Conservation (phyloP, 2,888 invertebrate genomes). For the Acronicta alni region DNA sequence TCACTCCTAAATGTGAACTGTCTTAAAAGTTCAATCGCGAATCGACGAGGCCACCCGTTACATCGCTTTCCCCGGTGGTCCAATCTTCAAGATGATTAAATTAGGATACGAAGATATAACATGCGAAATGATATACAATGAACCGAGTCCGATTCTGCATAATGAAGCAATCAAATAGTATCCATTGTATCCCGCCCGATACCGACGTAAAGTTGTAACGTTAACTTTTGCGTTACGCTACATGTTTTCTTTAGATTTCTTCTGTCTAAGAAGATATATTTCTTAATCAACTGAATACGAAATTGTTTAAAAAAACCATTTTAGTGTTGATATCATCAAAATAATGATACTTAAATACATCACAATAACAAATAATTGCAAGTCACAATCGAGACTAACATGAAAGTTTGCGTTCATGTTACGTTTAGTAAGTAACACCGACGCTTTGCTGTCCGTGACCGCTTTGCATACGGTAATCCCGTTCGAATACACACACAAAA, state of each 20-base stretch:
- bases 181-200: slow-evolving; percentile 75
- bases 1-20: slow-evolving; percentile 70
- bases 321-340: background rate
- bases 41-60: slow-evolving; percentile 79
- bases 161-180: slow-evolving; percentile 88
- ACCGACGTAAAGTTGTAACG: slow-evolving; percentile 60
- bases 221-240: slow-evolving; percentile 59
- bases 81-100: slow-evolving; percentile 88
- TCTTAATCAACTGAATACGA: background rate
- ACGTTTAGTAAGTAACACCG: slow-evolving; percentile 60
- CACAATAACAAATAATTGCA: background rate
- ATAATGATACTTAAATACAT: slow-evolving; percentile 1
- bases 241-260: background rate
- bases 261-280: background rate
- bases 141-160: slow-evolving; percentile 82
- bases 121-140: slow-evolving; percentile 88
- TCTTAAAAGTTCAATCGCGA: slow-evolving; percentile 78
- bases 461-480: slow-evolving; percentile 85
- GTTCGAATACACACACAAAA: slow-evolving; percentile 79
- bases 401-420: slow-evolving; percentile 63
- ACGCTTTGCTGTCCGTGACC: slow-evolving; percentile 59
- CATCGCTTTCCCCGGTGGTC: slow-evolving; percentile 83
- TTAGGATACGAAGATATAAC: slow-evolving; percentile 87
- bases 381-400: slow-evolving; percentile 43
- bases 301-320: background rate